A percentile compares a stretch with the other conserved stretches of the same genome.
phyloP scores from a whole-genome alignment of 1,140 invertebrate species.

The Triops cancriformis region DNA sequence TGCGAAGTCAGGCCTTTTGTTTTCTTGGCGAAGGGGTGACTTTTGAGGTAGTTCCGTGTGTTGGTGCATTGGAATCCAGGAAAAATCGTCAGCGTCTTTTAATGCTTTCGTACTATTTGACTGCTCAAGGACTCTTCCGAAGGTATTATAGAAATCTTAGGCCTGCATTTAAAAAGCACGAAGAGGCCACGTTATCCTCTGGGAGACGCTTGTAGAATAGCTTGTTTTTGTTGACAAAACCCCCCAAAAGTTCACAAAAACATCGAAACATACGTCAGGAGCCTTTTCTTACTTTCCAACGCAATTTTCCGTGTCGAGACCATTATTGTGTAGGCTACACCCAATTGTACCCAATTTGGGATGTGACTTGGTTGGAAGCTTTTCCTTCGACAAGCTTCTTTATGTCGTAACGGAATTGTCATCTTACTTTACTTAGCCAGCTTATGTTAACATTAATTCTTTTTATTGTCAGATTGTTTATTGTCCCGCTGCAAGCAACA shows the following conservation, averaged over 20 bases:
- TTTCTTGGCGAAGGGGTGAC: background rate
- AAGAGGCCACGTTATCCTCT: background rate
- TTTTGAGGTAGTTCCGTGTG: background rate
- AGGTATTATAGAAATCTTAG: background rate
- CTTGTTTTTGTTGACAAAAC: background rate
- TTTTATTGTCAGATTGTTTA: no score
- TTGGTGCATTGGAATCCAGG: background rate
- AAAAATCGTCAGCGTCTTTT: background rate
- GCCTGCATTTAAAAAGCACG: background rate
- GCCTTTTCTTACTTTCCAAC: no score
- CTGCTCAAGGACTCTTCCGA: background rate
- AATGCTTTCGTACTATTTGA: background rate
- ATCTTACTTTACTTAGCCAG: no score
- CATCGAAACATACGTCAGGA: background rate
- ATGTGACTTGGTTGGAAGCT: no score
- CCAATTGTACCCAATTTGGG: no score
- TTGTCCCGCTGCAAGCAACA: no score
- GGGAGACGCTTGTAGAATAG: background rate
- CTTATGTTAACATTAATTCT: no score
- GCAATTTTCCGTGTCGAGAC: no score
- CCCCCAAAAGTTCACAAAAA: background rate
- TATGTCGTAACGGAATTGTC: no score
- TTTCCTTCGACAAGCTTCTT: no score
- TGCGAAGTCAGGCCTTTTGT: conserved; percentile 6
- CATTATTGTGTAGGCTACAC: no score